Evolutionary conservation across 2,113 vertebrate genomes (phyloP).

Genomic region (Syngnathus typhle): DNA sequence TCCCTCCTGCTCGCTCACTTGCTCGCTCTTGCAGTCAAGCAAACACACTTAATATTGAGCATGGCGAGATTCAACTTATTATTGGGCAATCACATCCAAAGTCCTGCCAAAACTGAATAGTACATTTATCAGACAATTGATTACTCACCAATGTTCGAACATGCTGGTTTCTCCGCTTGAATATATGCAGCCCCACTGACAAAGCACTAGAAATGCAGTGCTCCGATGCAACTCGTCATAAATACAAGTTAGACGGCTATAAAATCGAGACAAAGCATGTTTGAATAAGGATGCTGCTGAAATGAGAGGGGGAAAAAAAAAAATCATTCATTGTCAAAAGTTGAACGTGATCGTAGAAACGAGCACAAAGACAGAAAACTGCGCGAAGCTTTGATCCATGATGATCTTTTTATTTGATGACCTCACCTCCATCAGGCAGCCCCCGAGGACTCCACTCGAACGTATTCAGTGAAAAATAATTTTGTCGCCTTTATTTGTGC

Average conservation of each 20-base stretch:
- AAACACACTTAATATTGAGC: background rate
- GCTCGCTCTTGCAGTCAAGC: background rate
- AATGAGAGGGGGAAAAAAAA: too few species aligned
- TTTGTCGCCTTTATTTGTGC: slow-evolving; percentile 44
- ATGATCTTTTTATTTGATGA: slow-evolving; percentile 48
- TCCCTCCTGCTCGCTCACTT: too few species aligned
- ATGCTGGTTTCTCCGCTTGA: background rate
- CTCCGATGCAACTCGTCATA: background rate
- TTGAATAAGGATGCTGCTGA: background rate
- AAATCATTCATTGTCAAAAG: background rate
- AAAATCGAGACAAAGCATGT: background rate
- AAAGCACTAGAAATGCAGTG: background rate
- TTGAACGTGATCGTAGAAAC: background rate
- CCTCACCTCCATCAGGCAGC: slow-evolving; percentile 48
- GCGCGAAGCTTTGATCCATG: slow-evolving; percentile 28
- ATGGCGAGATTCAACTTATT: background rate
- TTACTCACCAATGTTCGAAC: background rate
- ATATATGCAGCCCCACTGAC: background rate
- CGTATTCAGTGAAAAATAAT: slow-evolving; percentile 66
- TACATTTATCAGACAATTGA: background rate
- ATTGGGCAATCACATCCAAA: background rate
- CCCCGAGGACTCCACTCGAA: slow-evolving; percentile 38
- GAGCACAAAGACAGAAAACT: slow-evolving; percentile 20
- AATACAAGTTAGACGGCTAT: background rate
- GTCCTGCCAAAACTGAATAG: background rate